phyloP scores from a whole-genome alignment of 2,113 vertebrate genomes.

The Lophotis ruficrista region DNA sequence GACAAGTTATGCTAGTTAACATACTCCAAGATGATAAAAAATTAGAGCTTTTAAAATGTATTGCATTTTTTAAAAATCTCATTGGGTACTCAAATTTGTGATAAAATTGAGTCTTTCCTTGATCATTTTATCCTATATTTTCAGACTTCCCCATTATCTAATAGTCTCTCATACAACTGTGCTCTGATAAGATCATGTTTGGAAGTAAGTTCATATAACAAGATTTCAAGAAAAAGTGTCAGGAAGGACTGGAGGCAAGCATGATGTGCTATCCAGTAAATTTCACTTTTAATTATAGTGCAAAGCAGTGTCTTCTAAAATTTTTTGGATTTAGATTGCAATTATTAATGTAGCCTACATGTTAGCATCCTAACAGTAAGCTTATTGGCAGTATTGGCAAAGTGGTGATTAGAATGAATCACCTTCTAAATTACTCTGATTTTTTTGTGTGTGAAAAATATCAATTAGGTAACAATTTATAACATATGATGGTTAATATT shows the following conservation, averaged over 20 bases:
- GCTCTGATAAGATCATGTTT: neutral
- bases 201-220: neutral
- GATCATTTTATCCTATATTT: neutral
- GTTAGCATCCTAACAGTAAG: neutral
- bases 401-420: neutral
- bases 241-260: neutral
- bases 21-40: neutral
- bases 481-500: neutral
- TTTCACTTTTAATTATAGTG: neutral
- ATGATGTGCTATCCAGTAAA: neutral
- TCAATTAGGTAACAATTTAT: neutral
- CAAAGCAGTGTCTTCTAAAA: neutral
- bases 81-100: neutral
- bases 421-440: neutral
- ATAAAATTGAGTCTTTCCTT: neutral
- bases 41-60: neutral
- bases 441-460: neutral
- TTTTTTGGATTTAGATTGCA: neutral
- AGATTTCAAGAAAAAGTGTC: neutral
- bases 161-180: neutral
- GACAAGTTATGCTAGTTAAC: neutral
- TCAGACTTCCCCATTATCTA: neutral
- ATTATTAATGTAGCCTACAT: neutral
- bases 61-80: neutral
- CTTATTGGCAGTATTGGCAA: constrained; percentile 1